These are phyloP conservation scores for Eristalinus sepulchralis DNA, from an alignment of 2,888 invertebrate genomes.

Conservation along the genomic window DNA sequence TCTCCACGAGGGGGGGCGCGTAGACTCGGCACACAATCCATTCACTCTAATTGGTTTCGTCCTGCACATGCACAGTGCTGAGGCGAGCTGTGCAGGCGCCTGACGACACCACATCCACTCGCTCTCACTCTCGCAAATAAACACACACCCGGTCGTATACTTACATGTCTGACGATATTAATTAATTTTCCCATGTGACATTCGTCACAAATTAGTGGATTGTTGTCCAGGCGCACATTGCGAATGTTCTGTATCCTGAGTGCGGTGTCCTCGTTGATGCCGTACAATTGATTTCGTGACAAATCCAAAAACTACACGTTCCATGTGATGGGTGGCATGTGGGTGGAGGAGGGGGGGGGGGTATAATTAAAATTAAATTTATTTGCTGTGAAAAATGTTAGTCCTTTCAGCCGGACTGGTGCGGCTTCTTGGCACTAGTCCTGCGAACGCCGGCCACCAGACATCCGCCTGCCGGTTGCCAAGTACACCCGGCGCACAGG, in stretches of 20 bases:
- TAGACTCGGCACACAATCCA: slow-evolving; percentile 39
- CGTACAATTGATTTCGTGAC: slow-evolving; percentile 87
- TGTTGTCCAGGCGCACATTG: slow-evolving; percentile 80
- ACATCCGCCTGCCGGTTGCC: slow-evolving; percentile 16
- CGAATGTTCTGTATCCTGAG: slow-evolving; percentile 79
- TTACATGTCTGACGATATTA: slow-evolving; percentile 80
- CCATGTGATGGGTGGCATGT: background rate
- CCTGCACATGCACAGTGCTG: slow-evolving; percentile 30
- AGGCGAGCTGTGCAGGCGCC: slow-evolving; percentile 6
- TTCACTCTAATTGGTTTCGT: slow-evolving; percentile 47
- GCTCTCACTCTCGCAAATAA: background rate
- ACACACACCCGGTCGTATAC: slow-evolving; percentile 61
- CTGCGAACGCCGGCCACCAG: background rate
- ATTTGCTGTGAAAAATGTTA: slow-evolving; percentile 65
- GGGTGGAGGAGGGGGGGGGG: background rate
- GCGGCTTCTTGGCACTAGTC: slow-evolving; percentile 36
- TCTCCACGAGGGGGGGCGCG: background rate
- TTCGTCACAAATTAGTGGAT: slow-evolving; percentile 81
- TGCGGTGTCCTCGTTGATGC: slow-evolving; percentile 80
- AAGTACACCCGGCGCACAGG: slow-evolving; percentile 6
- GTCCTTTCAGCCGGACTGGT: slow-evolving; percentile 17
- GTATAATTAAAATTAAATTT: slow-evolving; percentile 75
- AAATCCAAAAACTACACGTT: slow-evolving; percentile 84
- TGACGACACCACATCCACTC: background rate
- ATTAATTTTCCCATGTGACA: slow-evolving; percentile 81